phyloP scores from a whole-genome alignment of 2,797 vertebrate species.

The Mormyrops boulengeri region DNA sequence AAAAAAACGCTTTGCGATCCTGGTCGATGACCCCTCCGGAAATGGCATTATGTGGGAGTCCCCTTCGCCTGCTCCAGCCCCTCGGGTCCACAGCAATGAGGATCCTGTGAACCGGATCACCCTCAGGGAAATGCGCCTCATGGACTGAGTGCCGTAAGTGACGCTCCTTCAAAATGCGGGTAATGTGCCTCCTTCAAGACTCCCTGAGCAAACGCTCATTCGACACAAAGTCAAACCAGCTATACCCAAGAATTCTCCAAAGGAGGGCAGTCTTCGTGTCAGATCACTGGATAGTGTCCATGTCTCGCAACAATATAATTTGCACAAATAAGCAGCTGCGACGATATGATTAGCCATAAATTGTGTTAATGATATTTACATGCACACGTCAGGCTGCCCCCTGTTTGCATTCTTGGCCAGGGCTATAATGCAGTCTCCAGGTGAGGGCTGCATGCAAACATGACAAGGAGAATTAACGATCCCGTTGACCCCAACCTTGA shows the following conservation, averaged over 20 bases:
- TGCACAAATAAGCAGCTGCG: not conserved
- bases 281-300: too few species aligned
- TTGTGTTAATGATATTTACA: not conserved
- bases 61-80: not conserved
- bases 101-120: not conserved
- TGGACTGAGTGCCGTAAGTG: not conserved
- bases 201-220: not conserved
- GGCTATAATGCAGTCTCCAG: constrained; percentile 41
- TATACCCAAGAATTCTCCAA: not conserved
- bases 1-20: not conserved
- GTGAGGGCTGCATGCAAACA: constrained; percentile 6
- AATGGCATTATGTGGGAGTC: not conserved
- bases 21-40: not conserved
- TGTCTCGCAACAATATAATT: not conserved
- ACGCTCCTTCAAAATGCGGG: not conserved
- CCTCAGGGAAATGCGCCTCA: not conserved
- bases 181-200: not conserved
- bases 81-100: not conserved
- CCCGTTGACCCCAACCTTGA: not conserved
- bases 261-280: not conserved
- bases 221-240: not conserved
- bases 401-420: constrained; percentile 49
- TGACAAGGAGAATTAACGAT: not conserved
- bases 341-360: not conserved
- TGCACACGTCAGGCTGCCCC: constrained; percentile 1